Percentiles rank a stretch among this genome's conserved stretches.
Conservation (phyloP, 2,113 vertebrate genomes). For the Sceloporus undulatus region DNA sequence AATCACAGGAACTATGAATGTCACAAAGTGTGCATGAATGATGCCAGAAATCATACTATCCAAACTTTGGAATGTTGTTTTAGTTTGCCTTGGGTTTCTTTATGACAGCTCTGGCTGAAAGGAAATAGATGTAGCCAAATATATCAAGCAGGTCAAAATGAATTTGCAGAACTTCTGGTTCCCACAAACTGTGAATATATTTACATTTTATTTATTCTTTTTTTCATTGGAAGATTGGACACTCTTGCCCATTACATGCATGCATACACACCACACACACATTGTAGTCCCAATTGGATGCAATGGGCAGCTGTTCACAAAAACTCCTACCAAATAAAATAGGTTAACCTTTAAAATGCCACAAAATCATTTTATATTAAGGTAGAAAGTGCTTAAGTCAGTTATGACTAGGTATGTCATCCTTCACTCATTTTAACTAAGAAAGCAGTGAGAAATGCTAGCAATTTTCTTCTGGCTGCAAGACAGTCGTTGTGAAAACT, state of each 20-base stretch:
- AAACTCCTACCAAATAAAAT: neutral
- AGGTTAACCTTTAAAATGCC: neutral
- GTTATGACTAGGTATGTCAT: no score
- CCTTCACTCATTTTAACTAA: no score
- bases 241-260: fast-evolving
- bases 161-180: conserved; percentile 1
- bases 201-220: neutral
- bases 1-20: conserved; percentile 62
- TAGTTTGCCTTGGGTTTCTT: conserved; percentile 32
- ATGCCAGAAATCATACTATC: conserved; percentile 15
- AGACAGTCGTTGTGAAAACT: no score
- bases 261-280: neutral
- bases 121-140: conserved; percentile 9
- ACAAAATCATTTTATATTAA: neutral
- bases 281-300: neutral
- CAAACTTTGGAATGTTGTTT: conserved; percentile 49
- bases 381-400: neutral
- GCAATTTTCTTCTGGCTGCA: no score
- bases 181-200: conserved; percentile 1
- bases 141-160: neutral
- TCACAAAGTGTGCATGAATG: conserved; percentile 54
- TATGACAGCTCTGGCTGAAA: neutral
- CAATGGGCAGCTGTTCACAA: neutral
- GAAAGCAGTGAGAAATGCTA: no score
- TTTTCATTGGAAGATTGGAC: neutral